A percentile compares a stretch with the other conserved stretches of the same genome.
phyloP scores from a whole-genome alignment of 2,113 vertebrate species.

The Bungarus multicinctus region DNA sequence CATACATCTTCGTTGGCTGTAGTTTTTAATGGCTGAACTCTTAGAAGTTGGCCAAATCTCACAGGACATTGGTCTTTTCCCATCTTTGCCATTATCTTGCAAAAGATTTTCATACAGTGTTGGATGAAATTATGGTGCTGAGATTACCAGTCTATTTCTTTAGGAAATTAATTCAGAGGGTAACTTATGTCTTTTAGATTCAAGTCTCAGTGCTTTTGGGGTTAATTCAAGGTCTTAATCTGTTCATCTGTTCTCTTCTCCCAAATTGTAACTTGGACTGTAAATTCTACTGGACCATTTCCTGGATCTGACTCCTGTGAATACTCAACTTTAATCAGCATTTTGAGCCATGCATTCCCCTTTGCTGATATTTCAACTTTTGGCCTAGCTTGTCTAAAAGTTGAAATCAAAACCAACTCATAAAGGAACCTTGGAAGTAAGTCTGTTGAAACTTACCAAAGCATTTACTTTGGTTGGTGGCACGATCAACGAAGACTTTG shows the following conservation, averaged over 20 bases:
- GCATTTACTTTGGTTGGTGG: constrained; percentile 99
- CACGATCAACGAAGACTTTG: constrained; percentile 98
- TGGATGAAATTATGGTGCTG: background rate
- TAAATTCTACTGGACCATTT: background rate
- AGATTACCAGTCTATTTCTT: background rate
- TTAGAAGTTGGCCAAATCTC: background rate
- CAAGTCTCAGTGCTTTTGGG: background rate
- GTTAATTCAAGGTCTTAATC: background rate
- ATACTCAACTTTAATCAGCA: background rate
- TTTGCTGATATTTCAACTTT: background rate
- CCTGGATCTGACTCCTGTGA: background rate
- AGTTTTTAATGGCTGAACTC: background rate
- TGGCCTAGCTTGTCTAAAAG: background rate
- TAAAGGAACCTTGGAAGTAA: background rate
- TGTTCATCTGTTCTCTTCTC: background rate
- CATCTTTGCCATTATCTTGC: background rate
- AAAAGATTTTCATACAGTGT: background rate
- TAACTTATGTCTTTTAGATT: background rate
- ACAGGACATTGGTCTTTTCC: background rate
- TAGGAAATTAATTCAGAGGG: background rate
- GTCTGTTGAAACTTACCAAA: constrained; percentile 81
- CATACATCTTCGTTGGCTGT: background rate
- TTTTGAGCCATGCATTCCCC: background rate
- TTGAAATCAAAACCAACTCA: too few species aligned
- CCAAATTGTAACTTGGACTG: background rate